Evolutionary conservation across 1,140 invertebrate species (phyloP), one percentile per base, ranked within the genome.

Genomic region (Asobara japonica): DNA sequence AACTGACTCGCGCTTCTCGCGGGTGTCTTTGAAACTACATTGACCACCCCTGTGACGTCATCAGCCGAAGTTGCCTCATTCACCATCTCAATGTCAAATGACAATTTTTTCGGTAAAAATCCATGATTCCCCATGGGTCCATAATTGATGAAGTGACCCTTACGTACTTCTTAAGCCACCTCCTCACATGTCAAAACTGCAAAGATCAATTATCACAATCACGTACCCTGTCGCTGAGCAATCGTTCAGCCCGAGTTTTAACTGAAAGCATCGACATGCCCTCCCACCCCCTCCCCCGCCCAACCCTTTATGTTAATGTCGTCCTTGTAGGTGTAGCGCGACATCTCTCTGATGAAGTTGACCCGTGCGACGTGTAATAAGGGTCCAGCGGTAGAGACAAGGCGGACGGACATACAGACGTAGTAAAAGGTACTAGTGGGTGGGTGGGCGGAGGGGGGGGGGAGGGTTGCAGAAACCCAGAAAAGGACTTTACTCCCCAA

Each of bases 351-450:
- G 84, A 86, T 84, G 83, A 85, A 86, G 83, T 85, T 85, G 85
- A 86, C 78, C 82, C 78, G 79, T 66, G 67, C 83, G 82, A 84
- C 83, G 80, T 81, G 85, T 86, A 86, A 86, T 85, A 86, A 86
- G 84, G 84, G 83, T 84, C 77, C 75, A 73, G 25, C 72, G 75
- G 60, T 62, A 72, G 78, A 78, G 77, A 78, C 79, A 72, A 70
- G 73, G 71, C 68, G 65, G 73, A 75, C 74, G 6, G 61, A 67
- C 27, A 71, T 60, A 33, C 36, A 65, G 62, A 61, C 31, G 51
- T 60, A 65, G 60, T 45, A 33, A 60, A 65, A 73, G 66, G 51
- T 30, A 41, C 13, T n/a, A n/a, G n/a, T n/a, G 56, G 16, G n/a
- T 68, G 30, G 41, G 51, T 60, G 56, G 66, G 48, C 69, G 74